Percentiles rank a stretch among this genome's conserved stretches.
phyloP scores from a whole-genome alignment of 2,888 invertebrate species.

The Amorpha juglandis region DNA sequence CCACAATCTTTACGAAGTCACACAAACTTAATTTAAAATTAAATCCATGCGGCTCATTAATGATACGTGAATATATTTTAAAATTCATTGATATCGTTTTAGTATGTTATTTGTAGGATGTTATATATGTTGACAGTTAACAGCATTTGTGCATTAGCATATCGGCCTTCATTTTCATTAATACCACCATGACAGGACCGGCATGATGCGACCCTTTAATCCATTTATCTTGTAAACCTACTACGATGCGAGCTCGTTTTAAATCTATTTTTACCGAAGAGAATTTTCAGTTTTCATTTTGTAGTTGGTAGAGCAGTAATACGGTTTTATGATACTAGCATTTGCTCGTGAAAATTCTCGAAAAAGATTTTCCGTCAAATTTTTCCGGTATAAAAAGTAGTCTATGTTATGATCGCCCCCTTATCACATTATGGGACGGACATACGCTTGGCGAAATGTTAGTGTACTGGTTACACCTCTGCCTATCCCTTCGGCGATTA shows the following conservation, averaged over 20 bases:
- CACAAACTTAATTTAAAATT: too few relatives aligned
- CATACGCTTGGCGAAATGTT: too few relatives aligned
- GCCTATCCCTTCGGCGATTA: too few relatives aligned
- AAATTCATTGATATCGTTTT: constrained; percentile 1
- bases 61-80: background rate
- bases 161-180: constrained; percentile 52
- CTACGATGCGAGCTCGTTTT: constrained; percentile 50
- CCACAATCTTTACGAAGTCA: too few relatives aligned
- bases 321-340: too few relatives aligned
- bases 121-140: constrained; percentile 52
- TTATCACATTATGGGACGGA: too few relatives aligned
- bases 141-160: constrained; percentile 69
- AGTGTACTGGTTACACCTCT: too few relatives aligned
- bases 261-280: constrained; percentile 42
- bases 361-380: too few relatives aligned
- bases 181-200: constrained; percentile 53
- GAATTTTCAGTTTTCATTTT: background rate
- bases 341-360: too few relatives aligned
- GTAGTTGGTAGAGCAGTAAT: background rate
- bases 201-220: constrained; percentile 59
- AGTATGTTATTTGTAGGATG: background rate
- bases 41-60: too few relatives aligned
- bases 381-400: too few relatives aligned
- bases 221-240: constrained; percentile 65
- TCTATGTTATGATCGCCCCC: too few relatives aligned